Base-by-base conservation (phyloP, 1,140 invertebrate genomes). In the Palaemon carinicauda region DNA sequence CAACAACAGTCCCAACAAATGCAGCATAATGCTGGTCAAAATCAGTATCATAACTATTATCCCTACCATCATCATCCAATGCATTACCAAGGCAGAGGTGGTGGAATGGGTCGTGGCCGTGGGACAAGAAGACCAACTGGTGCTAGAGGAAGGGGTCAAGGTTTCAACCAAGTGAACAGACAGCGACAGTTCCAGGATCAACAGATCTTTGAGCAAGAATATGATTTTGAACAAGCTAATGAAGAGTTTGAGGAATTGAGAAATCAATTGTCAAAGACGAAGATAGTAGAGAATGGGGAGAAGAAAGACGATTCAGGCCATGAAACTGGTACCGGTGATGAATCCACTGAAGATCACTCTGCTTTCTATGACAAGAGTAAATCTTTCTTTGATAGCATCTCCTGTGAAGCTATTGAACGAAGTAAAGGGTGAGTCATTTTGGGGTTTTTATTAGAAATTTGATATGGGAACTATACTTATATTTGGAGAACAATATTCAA, bases 341-440 rank as follows among this genome's bases (percentile, higher is more conserved):
- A 93, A 89, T 94, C 95, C 78, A 93, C 94, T 33, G 90, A 89
- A 24, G 95, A 94, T 88, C 89, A 90, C 90, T 90, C 73, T 17
- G 77, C 73, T 7, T 96, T 93, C 91, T 99, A 99, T 92, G 96
- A 99, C 92, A 99, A 98, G 92, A 94, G 94, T 87, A 98, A 98
- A 92, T 99, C 98, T 73, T 99, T 99, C 94, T 99, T 99, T 92
- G 98, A 99, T 92, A 98, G 96, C 90, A 99, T 99, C 90, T 98
- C 97, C 89, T 99, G 98, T 92, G 98, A 99, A 92, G 96, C 98
- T 89, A 95, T 98, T 53, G 98, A 99, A 91, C 95, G 96, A 92
- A 95, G 94, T 91, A 95, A 95, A 93, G 96, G 95, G 95, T 96
- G 91, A 91, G 92, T 91, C 77, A 75, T 24, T 21, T 7, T 4